Percentiles rank a stretch among this genome's conserved stretches.
Evolutionary conservation across 2,113 vertebrate species (phyloP).

Genomic region (Cricetomys ansorgei): DNA sequence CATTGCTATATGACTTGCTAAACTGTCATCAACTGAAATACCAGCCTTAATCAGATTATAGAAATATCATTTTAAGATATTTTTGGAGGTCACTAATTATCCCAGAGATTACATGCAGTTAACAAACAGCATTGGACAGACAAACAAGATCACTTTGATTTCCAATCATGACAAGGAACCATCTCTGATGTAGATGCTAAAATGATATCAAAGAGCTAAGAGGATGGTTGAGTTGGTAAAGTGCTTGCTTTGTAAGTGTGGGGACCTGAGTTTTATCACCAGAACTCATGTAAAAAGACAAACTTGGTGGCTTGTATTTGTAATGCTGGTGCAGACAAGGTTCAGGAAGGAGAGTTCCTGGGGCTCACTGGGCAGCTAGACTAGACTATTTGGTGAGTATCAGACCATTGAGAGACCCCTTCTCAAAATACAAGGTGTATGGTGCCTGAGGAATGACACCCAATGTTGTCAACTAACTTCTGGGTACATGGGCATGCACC

Average conservation of each 20-base stretch:
- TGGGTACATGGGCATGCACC: not conserved
- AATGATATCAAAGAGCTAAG: not conserved
- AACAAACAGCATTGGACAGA: not conserved
- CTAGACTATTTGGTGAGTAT: not conserved
- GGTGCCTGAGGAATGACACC: not conserved
- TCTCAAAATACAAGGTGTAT: not conserved
- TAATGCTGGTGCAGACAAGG: not conserved
- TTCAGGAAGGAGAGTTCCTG: not conserved
- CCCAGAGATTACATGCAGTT: not conserved
- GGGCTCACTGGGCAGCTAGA: not conserved
- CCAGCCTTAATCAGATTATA: conserved; percentile 1
- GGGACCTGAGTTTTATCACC: not conserved
- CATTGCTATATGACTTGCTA: not conserved
- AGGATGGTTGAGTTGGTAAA: not conserved
- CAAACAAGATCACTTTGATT: not conserved
- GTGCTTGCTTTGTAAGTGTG: not conserved
- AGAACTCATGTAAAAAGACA: not conserved
- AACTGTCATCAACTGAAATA: not conserved
- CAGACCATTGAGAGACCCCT: not conserved
- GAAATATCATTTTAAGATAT: conserved; percentile 10
- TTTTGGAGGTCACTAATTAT: conserved; percentile 23
- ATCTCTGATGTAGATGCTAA: not conserved
- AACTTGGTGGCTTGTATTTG: not conserved
- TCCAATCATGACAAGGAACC: not conserved
- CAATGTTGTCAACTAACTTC: too few relatives aligned